phyloP scores from a whole-genome alignment of 2,888 invertebrate genomes.

The Gortyna flavago region DNA sequence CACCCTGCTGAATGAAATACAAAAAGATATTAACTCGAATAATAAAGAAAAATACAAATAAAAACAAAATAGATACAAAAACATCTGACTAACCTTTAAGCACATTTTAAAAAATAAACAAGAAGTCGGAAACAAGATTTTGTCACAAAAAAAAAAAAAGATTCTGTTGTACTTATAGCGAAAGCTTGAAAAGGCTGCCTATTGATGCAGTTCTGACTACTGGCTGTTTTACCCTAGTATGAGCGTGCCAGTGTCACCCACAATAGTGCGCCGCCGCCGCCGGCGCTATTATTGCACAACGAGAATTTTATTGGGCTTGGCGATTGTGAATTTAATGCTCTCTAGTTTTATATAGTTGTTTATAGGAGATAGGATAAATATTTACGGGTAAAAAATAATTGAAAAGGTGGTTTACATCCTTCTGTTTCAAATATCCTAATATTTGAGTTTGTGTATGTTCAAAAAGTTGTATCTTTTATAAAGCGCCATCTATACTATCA shows the following conservation, averaged over 20 bases:
- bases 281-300: conserved; percentile 55
- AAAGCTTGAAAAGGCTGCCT: neutral
- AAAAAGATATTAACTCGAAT: no score
- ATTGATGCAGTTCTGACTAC: neutral
- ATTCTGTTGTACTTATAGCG: no score
- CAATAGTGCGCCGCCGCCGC: conserved; percentile 51
- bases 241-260: conserved; percentile 51
- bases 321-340: conserved; percentile 13
- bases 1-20: no score
- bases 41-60: no score
- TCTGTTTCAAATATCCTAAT: neutral
- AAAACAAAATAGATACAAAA: neutral
- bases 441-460: no score
- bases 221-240: conserved; percentile 21
- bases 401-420: neutral
- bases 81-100: neutral
- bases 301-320: conserved; percentile 54
- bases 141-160: neutral
- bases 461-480: neutral
- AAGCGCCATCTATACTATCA: conserved; percentile 38
- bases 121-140: neutral
- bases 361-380: neutral
- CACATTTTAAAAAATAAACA: neutral
- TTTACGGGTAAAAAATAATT: neutral
- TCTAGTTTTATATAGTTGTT: neutral